Base-by-base conservation (phyloP, 2,888 invertebrate species). In the Epistrophe grossulariae region DNA sequence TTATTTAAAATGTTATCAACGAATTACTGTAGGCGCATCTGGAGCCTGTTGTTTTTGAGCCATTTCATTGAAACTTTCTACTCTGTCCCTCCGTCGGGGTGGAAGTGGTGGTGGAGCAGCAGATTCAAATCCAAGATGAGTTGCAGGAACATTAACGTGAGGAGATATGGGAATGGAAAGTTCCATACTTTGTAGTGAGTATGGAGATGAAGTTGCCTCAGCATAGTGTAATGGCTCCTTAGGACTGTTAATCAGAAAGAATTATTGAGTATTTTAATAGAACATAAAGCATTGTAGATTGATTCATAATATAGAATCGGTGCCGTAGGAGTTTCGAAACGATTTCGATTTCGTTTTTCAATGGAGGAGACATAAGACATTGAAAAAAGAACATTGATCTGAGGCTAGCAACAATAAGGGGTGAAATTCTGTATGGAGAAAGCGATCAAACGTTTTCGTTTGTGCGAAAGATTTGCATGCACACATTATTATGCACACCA, bases 31-130 rank as follows among this genome's bases (percentile, higher is more conserved):
- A n/a, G 96, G 96, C 71, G 96, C 95, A 91, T 95, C 95, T 77
- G 95, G 95, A 73, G 95, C 95, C 92, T 95, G 95, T 89, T 94
- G 94, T 84, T 92, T 92, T 89, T 93, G 93, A 45, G 93, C 92
- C 88, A 91, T 89, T 81, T 92, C 91, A 19, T 91, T 90, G 76
- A 91, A 91, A 81, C 90, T 91, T 81, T 93, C 92, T 35, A 91
- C 91, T 45, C 91, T 91, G 76, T 92, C 92, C 64, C 91, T 91
- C 60, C 92, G 90, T 11, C 92, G 89, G 3, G 93, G 93, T 81
- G 93, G 89, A 19, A 93, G 92, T 68, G 93, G 93, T 48, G 90
- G 90, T 11, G 93, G 93, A 60, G 91, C 91, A 40, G 91, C 89
- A 40, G 89, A 89, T 77, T 92, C 90, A 88, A 91, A 92, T 82